Conservation (phyloP, 2,113 vertebrate species). For the Pelobates fuscus region DNA sequence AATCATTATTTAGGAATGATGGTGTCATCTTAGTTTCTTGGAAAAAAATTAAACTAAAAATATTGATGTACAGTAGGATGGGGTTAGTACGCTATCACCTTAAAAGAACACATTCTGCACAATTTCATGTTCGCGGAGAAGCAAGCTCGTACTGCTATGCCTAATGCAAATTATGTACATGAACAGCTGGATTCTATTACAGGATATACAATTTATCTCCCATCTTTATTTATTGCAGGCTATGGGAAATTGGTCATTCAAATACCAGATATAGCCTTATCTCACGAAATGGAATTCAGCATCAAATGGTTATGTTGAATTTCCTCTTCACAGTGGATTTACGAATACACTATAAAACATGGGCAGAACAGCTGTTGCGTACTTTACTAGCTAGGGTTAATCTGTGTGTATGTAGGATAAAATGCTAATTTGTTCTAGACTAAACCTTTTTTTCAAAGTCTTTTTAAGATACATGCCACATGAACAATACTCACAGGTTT, state of each 20-base stretch:
- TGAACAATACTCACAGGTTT: too few species aligned
- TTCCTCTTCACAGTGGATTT: too few species aligned
- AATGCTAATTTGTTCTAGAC: too few species aligned
- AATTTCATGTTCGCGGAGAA: not conserved
- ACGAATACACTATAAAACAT: not conserved
- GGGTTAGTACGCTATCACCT: not conserved
- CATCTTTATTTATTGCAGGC: too few species aligned
- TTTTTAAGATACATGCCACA: too few species aligned
- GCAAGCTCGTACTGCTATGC: not conserved
- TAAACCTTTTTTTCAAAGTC: too few species aligned
- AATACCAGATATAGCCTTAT: too few species aligned
- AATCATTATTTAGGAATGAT: too few species aligned
- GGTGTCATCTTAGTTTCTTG: too few species aligned
- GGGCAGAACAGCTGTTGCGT: not conserved
- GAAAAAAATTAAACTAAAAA: not conserved
- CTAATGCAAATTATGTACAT: not conserved
- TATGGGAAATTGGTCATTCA: too few species aligned
- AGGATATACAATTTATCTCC: too few species aligned
- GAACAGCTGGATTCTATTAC: too few species aligned
- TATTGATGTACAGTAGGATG: not conserved
- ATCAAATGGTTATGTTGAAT: not conserved
- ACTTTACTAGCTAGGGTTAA: not conserved
- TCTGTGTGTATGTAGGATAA: not conserved
- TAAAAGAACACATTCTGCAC: not conserved
- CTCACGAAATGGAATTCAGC: not conserved